Conservation (phyloP, 2,113 vertebrate species). For the Psophia crepitans region DNA sequence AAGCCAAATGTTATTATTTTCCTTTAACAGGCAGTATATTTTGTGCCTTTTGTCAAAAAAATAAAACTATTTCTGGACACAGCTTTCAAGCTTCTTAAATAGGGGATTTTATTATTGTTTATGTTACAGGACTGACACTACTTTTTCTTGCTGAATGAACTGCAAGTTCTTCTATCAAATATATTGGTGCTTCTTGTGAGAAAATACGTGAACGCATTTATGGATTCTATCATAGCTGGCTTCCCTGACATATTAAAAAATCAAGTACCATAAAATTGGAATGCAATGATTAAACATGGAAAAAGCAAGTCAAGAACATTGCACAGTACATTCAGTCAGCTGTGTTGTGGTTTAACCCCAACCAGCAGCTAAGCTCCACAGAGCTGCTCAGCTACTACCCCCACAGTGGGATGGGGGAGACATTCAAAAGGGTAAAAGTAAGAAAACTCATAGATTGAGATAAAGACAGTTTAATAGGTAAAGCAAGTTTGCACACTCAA, state of each 20-base stretch:
- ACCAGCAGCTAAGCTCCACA: not conserved
- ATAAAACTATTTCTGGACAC: not conserved
- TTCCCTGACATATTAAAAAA: not conserved
- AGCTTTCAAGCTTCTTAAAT: not conserved
- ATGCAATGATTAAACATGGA: not conserved
- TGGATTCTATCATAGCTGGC: not conserved
- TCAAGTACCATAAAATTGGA: not conserved
- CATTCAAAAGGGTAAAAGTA: not conserved
- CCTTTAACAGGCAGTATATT: not conserved
- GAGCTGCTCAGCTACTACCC: accelerated
- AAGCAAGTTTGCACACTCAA: not conserved
- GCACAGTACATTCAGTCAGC: not conserved
- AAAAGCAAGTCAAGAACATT: not conserved
- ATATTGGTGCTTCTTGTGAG: not conserved
- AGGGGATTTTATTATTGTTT: accelerated
- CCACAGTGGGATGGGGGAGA: accelerated
- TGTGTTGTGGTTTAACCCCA: not conserved
- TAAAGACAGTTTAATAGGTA: not conserved
- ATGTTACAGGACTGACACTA: not conserved
- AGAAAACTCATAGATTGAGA: not conserved
- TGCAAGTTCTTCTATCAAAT: not conserved
- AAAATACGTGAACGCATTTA: not conserved
- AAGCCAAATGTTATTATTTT: not conserved
- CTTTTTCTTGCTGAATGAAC: not conserved
- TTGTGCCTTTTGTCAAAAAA: not conserved